Evolutionary conservation across 2,797 vertebrate species (phyloP).

Genomic region (Acanthopagrus latus): DNA sequence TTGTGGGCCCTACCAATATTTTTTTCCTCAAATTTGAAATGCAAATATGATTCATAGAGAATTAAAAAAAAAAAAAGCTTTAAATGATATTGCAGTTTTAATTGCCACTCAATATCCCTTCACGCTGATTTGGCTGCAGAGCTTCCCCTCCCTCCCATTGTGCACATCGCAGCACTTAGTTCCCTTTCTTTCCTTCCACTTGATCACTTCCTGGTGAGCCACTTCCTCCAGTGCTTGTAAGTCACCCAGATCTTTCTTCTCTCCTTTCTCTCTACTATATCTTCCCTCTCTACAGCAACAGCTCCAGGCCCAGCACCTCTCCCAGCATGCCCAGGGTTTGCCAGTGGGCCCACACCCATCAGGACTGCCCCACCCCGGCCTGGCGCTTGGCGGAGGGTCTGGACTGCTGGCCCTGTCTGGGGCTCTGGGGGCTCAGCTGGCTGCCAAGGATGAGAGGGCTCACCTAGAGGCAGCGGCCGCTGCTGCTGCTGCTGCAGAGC

Average conservation of each 20-base stretch:
- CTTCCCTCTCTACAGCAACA: slow-evolving; percentile 86
- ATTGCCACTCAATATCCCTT: background rate
- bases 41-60: background rate
- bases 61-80: background rate
- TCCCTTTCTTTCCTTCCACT: slow-evolving; percentile 56
- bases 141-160: slow-evolving; percentile 37
- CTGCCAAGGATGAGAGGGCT: slow-evolving; percentile 90
- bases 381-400: slow-evolving; percentile 89
- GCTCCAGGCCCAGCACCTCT: slow-evolving; percentile 94
- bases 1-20: no score
- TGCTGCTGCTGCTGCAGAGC: slow-evolving; percentile 82
- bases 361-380: slow-evolving; percentile 84
- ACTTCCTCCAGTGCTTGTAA: slow-evolving; percentile 53
- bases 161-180: slow-evolving; percentile 73
- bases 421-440: slow-evolving; percentile 90
- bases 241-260: slow-evolving; percentile 62
- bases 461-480: slow-evolving; percentile 84
- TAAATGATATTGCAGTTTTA: background rate
- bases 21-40: background rate
- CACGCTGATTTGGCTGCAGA: slow-evolving; percentile 13
- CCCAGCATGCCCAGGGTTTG: slow-evolving; percentile 92
- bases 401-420: slow-evolving; percentile 91
- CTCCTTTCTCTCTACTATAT: slow-evolving; percentile 37
- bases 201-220: slow-evolving; percentile 41
- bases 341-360: slow-evolving; percentile 91